Evolutionary conservation across 2,888 invertebrate genomes (phyloP).

Genomic region (Dolichopus griseipennis): DNA sequence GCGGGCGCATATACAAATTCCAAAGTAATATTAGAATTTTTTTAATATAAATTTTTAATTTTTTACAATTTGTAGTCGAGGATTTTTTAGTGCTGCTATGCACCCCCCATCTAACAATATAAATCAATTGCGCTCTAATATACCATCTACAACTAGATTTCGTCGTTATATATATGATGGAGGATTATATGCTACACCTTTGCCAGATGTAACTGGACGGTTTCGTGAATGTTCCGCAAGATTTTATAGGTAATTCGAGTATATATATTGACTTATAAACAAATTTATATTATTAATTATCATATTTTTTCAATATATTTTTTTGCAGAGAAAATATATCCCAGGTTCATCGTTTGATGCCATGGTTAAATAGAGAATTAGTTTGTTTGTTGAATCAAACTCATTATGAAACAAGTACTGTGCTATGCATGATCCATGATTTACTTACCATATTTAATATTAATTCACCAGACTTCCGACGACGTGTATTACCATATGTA

Average conservation of each 20-base stretch:
- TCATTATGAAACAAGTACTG: constrained; percentile 54
- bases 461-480: constrained; percentile 54
- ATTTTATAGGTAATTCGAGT: constrained; percentile 57
- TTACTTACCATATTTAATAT: constrained; percentile 57
- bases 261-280: neutral
- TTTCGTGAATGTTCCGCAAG: constrained; percentile 65
- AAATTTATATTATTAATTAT: neutral
- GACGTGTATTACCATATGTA: constrained; percentile 54
- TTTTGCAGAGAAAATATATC: constrained; percentile 65
- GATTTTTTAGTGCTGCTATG: constrained; percentile 15
- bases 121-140: neutral
- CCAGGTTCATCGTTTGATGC: constrained; percentile 71
- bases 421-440: constrained; percentile 60
- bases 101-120: neutral
- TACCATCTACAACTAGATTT: neutral
- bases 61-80: neutral
- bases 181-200: constrained; percentile 64
- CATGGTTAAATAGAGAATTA: constrained; percentile 83
- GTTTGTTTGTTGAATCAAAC: constrained; percentile 55
- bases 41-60: no score
- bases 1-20: neutral
- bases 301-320: constrained; percentile 11
- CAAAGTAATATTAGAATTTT: neutral
- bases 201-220: constrained; percentile 60
- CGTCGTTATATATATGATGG: constrained; percentile 66